phyloP scores from a whole-genome alignment of 2,113 vertebrate genomes.

The Centropus bengalensis region DNA sequence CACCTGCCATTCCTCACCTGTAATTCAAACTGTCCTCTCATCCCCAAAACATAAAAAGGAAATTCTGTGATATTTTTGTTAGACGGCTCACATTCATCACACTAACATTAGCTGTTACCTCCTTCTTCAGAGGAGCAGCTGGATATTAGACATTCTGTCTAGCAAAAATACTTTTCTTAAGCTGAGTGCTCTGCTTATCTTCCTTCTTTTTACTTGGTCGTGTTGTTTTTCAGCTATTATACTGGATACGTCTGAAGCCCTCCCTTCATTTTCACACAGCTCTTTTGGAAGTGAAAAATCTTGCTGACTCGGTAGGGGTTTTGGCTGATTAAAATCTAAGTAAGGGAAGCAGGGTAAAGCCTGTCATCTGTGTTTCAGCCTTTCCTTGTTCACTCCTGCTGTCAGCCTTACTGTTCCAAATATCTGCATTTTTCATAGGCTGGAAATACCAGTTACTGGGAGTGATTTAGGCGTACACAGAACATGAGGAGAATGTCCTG shows the following conservation, averaged over 20 bases:
- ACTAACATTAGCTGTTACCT: rapidly evolving
- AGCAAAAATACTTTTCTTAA: background rate
- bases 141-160: background rate
- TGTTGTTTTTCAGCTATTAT: constrained; percentile 38
- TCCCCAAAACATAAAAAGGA: background rate
- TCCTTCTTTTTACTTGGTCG: background rate
- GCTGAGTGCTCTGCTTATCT: background rate
- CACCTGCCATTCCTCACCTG: background rate
- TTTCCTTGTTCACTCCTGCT: background rate
- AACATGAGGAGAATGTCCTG: background rate
- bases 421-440: background rate
- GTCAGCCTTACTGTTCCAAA: background rate
- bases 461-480: background rate
- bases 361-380: background rate
- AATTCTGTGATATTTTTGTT: background rate
- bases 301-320: constrained; percentile 22
- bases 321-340: constrained; percentile 26
- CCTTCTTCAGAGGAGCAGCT: background rate
- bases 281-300: constrained; percentile 40
- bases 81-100: background rate
- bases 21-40: background rate
- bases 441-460: constrained; percentile 16
- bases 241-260: background rate
- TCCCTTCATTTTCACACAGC: constrained; percentile 37
- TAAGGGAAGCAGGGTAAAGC: background rate